These are phyloP conservation scores for Pocota personata DNA, from an alignment of 2,888 invertebrate species.

Conservation along the genomic window DNA sequence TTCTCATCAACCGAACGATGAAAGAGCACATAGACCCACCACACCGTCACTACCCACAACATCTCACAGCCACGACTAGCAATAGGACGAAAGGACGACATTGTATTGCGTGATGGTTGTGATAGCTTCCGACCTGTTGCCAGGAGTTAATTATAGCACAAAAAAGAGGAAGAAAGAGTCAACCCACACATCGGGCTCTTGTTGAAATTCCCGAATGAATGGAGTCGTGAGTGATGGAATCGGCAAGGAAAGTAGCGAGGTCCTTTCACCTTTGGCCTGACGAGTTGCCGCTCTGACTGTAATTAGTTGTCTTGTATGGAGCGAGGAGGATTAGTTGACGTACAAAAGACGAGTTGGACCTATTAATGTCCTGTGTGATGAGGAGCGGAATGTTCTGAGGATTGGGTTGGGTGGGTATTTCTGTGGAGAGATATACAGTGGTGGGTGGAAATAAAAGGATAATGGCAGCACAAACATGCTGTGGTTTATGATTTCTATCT, in stretches of 20 bases:
- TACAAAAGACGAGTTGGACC: conserved; percentile 39
- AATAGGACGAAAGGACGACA: conserved; percentile 47
- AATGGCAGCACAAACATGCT: no score
- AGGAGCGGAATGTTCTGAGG: neutral
- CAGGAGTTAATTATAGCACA: conserved; percentile 53
- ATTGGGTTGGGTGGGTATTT: neutral
- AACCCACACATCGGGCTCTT: conserved; percentile 27
- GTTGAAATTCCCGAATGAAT: conserved; percentile 53
- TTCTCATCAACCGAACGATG: conserved; percentile 36
- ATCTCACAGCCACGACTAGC: conserved; percentile 18
- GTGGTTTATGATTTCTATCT: no score
- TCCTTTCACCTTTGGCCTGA: conserved; percentile 41
- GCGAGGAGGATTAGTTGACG: conserved; percentile 15
- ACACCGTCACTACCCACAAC: neutral
- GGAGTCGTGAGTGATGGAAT: conserved; percentile 47
- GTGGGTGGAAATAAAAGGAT: neutral
- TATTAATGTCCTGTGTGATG: conserved; percentile 38
- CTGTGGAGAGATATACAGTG: neutral
- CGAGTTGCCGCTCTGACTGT: conserved; percentile 20
- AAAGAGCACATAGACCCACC: conserved; percentile 8
- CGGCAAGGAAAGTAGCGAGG: conserved; percentile 14
- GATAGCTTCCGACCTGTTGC: conserved; percentile 62
- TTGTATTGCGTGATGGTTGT: conserved; percentile 38
- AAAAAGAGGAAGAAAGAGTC: neutral
- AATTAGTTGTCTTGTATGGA: conserved; percentile 55